phyloP scores from a whole-genome alignment of 2,888 invertebrate genomes.

The Drosophila pseudotakahashii region DNA sequence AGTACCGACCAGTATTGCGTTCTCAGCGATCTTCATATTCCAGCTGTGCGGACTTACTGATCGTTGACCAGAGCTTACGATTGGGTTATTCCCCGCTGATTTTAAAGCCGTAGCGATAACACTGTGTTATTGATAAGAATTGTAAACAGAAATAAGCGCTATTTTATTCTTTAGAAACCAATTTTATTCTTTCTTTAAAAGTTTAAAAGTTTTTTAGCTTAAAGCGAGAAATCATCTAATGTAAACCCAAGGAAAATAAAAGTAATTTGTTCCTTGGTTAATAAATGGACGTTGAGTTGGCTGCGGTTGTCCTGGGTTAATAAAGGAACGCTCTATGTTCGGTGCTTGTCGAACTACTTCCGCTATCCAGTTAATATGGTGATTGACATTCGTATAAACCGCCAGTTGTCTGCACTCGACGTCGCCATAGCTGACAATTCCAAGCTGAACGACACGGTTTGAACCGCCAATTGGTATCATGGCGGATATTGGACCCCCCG shows the following conservation, averaged over 20 bases:
- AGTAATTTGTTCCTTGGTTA: background rate
- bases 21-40: background rate
- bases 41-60: background rate
- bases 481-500: slow-evolving; percentile 4
- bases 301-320: too few relatives aligned
- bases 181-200: too few relatives aligned
- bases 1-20: background rate
- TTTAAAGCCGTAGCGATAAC: background rate
- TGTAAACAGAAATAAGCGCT: too few relatives aligned
- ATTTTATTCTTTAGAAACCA: too few relatives aligned
- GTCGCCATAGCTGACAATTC: slow-evolving; percentile 10
- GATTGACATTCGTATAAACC: slow-evolving; percentile 12
- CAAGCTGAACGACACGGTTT: slow-evolving; percentile 1
- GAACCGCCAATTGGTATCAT: background rate
- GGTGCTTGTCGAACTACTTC: background rate
- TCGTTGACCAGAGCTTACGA: background rate
- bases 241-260: background rate
- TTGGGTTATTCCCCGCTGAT: background rate
- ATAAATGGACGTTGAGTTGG: too few relatives aligned
- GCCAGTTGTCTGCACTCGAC: fast-evolving
- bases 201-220: background rate
- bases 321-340: too few relatives aligned
- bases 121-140: background rate
- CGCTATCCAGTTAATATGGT: slow-evolving; percentile 1
- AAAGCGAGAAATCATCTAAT: background rate